These are phyloP conservation scores for Dryobates pubescens DNA, from an alignment of 2,797 vertebrate species.

Conservation along the genomic window DNA sequence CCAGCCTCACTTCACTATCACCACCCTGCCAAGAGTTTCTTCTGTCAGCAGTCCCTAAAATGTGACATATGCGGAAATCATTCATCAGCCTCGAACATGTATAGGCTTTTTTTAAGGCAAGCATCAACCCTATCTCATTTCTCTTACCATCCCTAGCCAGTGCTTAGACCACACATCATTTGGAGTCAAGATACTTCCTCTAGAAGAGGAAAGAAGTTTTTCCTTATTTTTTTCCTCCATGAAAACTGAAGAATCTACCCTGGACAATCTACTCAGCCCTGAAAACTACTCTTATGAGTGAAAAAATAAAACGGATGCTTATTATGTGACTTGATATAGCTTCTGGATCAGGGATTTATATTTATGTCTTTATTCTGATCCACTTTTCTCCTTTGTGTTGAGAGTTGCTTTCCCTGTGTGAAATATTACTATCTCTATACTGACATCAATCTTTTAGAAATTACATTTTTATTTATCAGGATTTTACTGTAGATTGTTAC, in stretches of 20 bases:
- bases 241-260: neutral
- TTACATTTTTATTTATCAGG: neutral
- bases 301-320: conserved; percentile 17
- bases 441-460: neutral
- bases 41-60: neutral
- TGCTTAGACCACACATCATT: neutral
- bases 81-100: neutral
- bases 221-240: neutral
- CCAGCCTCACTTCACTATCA: neutral
- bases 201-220: neutral
- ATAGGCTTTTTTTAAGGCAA: neutral
- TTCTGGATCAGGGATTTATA: neutral
- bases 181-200: neutral
- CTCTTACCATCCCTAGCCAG: neutral
- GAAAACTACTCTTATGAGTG: neutral
- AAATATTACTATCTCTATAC: neutral
- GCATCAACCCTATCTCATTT: neutral
- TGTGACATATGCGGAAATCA: neutral
- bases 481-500: neutral
- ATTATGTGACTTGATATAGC: neutral
- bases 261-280: neutral
- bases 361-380: neutral
- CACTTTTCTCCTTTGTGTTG: neutral
- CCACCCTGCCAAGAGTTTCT: conserved; percentile 3
- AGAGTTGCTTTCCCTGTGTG: neutral